Conservation (phyloP, 2,888 invertebrate genomes). For the Mythimna albipuncta region DNA sequence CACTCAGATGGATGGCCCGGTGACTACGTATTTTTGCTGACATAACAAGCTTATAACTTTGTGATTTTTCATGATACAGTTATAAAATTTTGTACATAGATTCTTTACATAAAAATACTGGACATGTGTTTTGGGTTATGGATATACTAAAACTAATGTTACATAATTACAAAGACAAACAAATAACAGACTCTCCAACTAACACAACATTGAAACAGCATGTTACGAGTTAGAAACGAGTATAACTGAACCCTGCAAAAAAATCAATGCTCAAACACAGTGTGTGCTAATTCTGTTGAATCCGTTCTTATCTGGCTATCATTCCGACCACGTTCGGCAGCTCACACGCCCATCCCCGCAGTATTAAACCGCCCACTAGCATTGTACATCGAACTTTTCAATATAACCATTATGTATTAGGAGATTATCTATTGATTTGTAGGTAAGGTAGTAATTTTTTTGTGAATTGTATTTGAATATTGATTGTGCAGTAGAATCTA, state of each 20-base stretch:
- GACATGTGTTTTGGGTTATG: too few relatives aligned
- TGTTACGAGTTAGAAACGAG: slow-evolving; percentile 22
- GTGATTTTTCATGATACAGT: too few relatives aligned
- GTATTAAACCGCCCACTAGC: slow-evolving; percentile 61
- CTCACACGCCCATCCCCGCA: slow-evolving; percentile 44
- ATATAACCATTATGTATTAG: slow-evolving; percentile 58
- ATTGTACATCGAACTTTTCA: slow-evolving; percentile 52
- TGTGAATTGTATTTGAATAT: slow-evolving; percentile 3
- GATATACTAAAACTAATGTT: too few relatives aligned
- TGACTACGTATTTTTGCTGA: too few relatives aligned
- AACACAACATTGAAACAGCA: slow-evolving; percentile 2
- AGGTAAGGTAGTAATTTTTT: slow-evolving; percentile 34
- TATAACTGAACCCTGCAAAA: slow-evolving; percentile 24
- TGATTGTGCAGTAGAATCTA: not conserved
- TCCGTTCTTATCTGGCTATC: slow-evolving; percentile 26
- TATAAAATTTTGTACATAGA: too few relatives aligned
- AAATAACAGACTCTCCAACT: not conserved
- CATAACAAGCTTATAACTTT: too few relatives aligned
- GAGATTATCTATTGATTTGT: slow-evolving; percentile 53
- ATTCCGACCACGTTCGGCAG: slow-evolving; percentile 59
- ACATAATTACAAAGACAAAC: not conserved
- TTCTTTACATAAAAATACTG: too few relatives aligned
- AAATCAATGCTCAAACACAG: slow-evolving; percentile 23
- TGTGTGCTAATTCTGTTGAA: slow-evolving; percentile 51
- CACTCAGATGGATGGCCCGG: too few relatives aligned